These are phyloP conservation scores for Planiliza haematocheilus DNA, from an alignment of 2,113 vertebrate species.

Conservation along the genomic window DNA sequence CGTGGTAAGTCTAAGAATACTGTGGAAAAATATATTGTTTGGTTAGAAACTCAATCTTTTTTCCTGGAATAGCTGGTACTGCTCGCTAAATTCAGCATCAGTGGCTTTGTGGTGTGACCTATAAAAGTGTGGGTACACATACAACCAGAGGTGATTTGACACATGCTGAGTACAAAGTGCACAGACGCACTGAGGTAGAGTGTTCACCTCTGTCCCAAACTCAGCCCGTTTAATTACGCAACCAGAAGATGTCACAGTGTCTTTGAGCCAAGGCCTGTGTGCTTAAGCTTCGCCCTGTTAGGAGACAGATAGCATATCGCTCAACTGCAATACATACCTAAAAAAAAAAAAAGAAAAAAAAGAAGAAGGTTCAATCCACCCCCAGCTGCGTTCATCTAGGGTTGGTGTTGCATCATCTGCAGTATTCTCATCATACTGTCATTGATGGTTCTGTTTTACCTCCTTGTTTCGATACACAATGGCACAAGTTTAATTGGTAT, in stretches of 20 bases:
- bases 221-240: background rate
- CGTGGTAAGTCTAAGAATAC: background rate
- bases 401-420: slow-evolving; percentile 72
- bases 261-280: slow-evolving; percentile 34
- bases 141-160: background rate
- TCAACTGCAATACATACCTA: slow-evolving; percentile 22
- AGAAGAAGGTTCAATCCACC: background rate
- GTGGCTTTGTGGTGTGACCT: background rate
- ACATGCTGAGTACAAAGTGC: background rate
- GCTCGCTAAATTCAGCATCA: too few relatives aligned
- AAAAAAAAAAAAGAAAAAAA: background rate
- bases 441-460: background rate
- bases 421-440: background rate
- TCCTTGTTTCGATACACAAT: background rate
- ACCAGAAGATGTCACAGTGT: slow-evolving; percentile 27
- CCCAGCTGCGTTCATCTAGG: slow-evolving; percentile 30
- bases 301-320: slow-evolving; percentile 72
- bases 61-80: background rate
- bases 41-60: background rate
- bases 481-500: background rate
- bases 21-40: too few relatives aligned
- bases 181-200: background rate
- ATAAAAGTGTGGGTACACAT: background rate
- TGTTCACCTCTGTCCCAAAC: slow-evolving; percentile 9
- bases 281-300: slow-evolving; percentile 22